These are phyloP conservation scores for Meteorus sp. DNA, from an alignment of 1,140 invertebrate species.

Conservation along the genomic window DNA sequence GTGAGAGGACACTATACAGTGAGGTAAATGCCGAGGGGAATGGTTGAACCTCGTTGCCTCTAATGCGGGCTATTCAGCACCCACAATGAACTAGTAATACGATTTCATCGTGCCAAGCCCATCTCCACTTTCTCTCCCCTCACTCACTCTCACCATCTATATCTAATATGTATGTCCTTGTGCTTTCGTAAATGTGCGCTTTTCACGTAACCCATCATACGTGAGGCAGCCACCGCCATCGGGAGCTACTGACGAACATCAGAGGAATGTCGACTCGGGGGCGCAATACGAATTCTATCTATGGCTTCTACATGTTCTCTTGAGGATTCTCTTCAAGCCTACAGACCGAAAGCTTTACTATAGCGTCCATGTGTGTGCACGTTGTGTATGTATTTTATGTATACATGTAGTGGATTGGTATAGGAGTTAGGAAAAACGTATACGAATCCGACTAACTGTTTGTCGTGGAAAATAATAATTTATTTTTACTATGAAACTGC, in stretches of 20 bases:
- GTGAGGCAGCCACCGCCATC: neutral
- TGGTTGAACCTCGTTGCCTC: slow-evolving; percentile 51
- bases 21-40: slow-evolving; percentile 24
- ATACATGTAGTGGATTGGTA: no score
- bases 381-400: no score
- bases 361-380: no score
- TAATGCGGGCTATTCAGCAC: slow-evolving; percentile 55
- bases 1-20: slow-evolving; percentile 8
- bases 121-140: neutral
- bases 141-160: neutral
- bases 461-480: no score
- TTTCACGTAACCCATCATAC: neutral
- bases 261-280: neutral
- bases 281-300: slow-evolving; percentile 10
- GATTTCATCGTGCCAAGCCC: slow-evolving; percentile 41
- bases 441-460: no score
- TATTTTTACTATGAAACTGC: no score
- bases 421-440: no score
- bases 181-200: neutral
- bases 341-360: neutral
- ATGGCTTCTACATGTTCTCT: slow-evolving; percentile 13
- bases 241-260: neutral
- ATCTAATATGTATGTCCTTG: no score
- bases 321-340: slow-evolving; percentile 10
- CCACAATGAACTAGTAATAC: slow-evolving; percentile 58